These are phyloP conservation scores for Eupelmus urozonus DNA, from an alignment of 2,888 invertebrate genomes.

Conservation along the genomic window DNA sequence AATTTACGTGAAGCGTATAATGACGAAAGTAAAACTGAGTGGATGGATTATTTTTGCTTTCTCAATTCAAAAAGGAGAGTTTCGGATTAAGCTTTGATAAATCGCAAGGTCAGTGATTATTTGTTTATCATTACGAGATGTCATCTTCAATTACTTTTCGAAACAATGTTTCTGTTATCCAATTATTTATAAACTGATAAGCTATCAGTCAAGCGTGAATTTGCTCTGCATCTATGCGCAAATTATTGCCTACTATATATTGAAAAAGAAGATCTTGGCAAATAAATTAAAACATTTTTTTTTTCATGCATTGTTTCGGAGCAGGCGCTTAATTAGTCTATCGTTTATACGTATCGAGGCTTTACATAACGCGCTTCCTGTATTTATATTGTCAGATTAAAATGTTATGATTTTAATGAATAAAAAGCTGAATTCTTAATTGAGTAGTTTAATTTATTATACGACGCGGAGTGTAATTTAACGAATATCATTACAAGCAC, in stretches of 20 bases:
- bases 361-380: slow-evolving; percentile 27
- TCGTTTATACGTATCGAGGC: neutral
- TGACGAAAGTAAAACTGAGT: too few species aligned
- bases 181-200: neutral
- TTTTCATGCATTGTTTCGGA: neutral
- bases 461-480: neutral
- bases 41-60: too few species aligned
- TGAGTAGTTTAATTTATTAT: slow-evolving; percentile 7
- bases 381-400: slow-evolving; percentile 6
- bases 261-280: neutral
- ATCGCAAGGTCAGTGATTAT: too few species aligned
- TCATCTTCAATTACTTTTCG: neutral
- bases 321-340: neutral
- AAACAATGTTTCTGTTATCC: slow-evolving; percentile 18
- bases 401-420: slow-evolving; percentile 13
- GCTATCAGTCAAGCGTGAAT: neutral
- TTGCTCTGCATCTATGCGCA: too few species aligned
- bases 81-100: too few species aligned
- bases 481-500: too few species aligned
- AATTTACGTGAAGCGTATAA: too few species aligned
- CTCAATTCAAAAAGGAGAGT: too few species aligned
- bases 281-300: neutral
- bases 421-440: slow-evolving; percentile 25
- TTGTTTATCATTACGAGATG: too few species aligned
- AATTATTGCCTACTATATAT: too few species aligned